A percentile compares a stretch with the other conserved stretches of the same genome.
Conservation (phyloP, 2,797 vertebrate genomes). For the Urocyon cinereoargenteus region DNA sequence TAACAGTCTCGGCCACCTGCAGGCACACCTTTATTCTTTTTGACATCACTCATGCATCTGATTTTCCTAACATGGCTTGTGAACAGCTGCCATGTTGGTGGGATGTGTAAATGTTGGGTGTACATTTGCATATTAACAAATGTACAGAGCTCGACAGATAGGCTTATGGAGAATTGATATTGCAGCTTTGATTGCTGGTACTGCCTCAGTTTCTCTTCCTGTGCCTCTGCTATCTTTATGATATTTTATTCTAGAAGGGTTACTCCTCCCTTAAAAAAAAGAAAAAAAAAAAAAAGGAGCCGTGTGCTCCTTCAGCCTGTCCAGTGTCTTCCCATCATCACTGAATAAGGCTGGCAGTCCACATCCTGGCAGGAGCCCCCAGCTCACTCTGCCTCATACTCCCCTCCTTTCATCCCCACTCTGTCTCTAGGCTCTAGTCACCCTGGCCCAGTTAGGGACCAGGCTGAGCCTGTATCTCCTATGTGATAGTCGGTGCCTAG, state of each 20-base stretch:
- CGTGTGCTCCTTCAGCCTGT: too few relatives aligned
- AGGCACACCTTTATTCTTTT: neutral
- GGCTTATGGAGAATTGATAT: neutral
- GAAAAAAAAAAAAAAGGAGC: too few relatives aligned
- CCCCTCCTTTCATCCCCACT: neutral
- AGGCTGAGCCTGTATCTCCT: rapidly evolving
- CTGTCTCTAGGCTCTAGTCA: too few relatives aligned
- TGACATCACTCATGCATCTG: neutral
- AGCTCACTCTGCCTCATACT: neutral
- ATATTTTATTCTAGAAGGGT: neutral
- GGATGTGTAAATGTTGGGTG: neutral
- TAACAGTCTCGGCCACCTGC: rapidly evolving
- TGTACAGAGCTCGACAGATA: neutral
- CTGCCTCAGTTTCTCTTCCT: neutral
- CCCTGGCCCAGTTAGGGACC: neutral
- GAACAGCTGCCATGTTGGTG: neutral
- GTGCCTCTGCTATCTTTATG: neutral
- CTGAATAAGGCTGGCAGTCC: neutral
- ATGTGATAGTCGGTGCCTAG: rapidly evolving
- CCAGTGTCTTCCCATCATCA: rapidly evolving
- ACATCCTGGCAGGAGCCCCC: rapidly evolving
- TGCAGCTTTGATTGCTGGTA: neutral
- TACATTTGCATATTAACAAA: conserved; percentile 17
- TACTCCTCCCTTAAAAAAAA: neutral
- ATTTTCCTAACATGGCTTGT: neutral